phyloP scores from a whole-genome alignment of 1,140 invertebrate genomes.

The Caenorhabditis tropicalis region DNA sequence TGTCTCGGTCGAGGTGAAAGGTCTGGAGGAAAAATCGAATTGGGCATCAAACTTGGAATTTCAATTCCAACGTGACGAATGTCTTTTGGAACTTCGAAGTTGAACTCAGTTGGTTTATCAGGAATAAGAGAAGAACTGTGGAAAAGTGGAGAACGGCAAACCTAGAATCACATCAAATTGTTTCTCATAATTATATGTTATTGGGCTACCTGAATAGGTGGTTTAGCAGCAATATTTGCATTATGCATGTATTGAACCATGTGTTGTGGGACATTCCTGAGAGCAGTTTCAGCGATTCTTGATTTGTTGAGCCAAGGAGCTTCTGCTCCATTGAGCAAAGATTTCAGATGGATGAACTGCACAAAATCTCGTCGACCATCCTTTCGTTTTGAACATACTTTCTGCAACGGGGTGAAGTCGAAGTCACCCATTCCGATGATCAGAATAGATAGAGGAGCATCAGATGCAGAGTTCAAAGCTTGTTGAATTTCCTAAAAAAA shows the following conservation, averaged over 20 bases:
- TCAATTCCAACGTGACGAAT: not conserved
- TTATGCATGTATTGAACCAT: constrained; percentile 51
- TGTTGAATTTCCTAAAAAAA: constrained; percentile 13
- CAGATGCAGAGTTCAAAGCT: constrained; percentile 24
- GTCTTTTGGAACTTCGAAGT: constrained; percentile 6
- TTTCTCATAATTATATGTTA: not conserved
- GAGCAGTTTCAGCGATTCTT: constrained; percentile 4
- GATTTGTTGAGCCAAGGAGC: not conserved
- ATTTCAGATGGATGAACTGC: constrained; percentile 28
- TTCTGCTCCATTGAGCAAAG: constrained; percentile 27
- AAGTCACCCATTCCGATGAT: constrained; percentile 46
- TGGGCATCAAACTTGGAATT: constrained; percentile 12
- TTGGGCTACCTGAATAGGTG: constrained; percentile 44
- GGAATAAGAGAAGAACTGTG: constrained; percentile 50
- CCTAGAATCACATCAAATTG: not conserved
- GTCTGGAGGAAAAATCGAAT: constrained; percentile 23
- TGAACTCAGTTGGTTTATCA: constrained; percentile 50
- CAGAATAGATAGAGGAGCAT: constrained; percentile 46
- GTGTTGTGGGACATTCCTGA: constrained; percentile 28
- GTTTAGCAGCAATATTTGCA: constrained; percentile 46
- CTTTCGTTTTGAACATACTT: constrained; percentile 37
- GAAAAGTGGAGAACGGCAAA: constrained; percentile 49
- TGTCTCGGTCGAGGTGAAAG: constrained; percentile 22
- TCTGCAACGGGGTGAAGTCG: constrained; percentile 39
- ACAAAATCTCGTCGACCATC: constrained; percentile 40